Conservation (phyloP, 2,888 invertebrate genomes). For the Brachyopa scutellaris region DNA sequence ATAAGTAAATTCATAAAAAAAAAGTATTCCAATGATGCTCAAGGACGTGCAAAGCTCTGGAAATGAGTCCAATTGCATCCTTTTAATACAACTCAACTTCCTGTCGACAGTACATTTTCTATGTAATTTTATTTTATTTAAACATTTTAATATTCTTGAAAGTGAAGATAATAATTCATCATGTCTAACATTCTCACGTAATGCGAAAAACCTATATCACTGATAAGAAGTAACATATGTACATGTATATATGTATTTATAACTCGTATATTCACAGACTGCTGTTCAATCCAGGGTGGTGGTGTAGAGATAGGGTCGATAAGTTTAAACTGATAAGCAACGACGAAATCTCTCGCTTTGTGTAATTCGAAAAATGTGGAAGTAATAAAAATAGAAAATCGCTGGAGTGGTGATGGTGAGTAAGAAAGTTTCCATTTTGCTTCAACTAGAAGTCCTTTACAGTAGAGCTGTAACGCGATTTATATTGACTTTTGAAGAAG, state of each 20-base stretch:
- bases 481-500: too few species aligned
- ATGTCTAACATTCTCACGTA: conserved; percentile 3
- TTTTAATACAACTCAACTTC: too few species aligned
- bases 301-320: conserved; percentile 36
- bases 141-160: background rate
- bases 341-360: background rate
- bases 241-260: too few species aligned
- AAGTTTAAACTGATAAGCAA: conserved; percentile 41
- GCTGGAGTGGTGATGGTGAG: too few species aligned
- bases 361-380: conserved; percentile 3
- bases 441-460: too few species aligned
- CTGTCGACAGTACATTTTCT: background rate
- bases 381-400: too few species aligned
- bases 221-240: conserved; percentile 37
- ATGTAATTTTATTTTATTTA: background rate
- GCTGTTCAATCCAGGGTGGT: conserved; percentile 3
- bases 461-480: too few species aligned
- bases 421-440: too few species aligned
- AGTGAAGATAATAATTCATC: conserved; percentile 9
- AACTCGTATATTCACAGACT: background rate
- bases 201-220: conserved; percentile 33
- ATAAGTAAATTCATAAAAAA: too few species aligned
- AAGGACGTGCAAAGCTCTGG: too few species aligned
- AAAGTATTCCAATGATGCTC: too few species aligned
- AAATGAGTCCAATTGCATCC: too few species aligned